Evolutionary conservation across 2,888 invertebrate genomes (phyloP).

Genomic region (Mystacides longicornis): DNA sequence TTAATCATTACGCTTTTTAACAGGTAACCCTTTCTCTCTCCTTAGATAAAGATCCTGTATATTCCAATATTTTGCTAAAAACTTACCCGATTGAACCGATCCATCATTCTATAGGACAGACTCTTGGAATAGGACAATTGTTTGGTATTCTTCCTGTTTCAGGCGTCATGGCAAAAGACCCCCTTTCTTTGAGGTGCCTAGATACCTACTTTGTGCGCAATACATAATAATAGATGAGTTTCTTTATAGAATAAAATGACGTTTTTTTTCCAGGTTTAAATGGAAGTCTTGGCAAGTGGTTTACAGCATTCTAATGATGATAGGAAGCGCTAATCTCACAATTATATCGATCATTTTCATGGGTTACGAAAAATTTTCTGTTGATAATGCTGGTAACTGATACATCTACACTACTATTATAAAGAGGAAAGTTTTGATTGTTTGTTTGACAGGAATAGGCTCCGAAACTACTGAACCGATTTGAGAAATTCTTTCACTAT

Average conservation of each 20-base stretch:
- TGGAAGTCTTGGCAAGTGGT: slow-evolving; percentile 20
- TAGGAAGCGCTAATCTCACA: slow-evolving; percentile 6
- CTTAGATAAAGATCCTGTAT: neutral
- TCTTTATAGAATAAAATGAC: neutral
- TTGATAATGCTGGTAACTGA: slow-evolving; percentile 16
- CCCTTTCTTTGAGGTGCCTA: slow-evolving; percentile 33
- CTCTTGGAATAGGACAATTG: slow-evolving; percentile 43
- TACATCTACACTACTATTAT: too few relatives aligned
- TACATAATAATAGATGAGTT: neutral
- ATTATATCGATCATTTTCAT: slow-evolving; percentile 8
- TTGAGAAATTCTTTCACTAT: too few relatives aligned
- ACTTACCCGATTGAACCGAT: slow-evolving; percentile 33
- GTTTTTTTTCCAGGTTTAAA: slow-evolving; percentile 16
- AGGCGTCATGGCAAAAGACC: slow-evolving; percentile 36
- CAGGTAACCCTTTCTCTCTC: too few relatives aligned
- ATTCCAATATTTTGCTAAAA: neutral
- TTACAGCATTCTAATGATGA: slow-evolving; percentile 19
- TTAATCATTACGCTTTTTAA: too few relatives aligned
- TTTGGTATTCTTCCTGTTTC: slow-evolving; percentile 48
- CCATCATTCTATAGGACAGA: slow-evolving; percentile 43
- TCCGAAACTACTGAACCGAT: too few relatives aligned
- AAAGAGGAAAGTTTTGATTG: too few relatives aligned
- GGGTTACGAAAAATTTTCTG: slow-evolving; percentile 5
- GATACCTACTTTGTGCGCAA: neutral
- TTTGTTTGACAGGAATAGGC: too few relatives aligned